phyloP scores from a whole-genome alignment of 2,113 vertebrate species.

The Tretioscincus oriximinensis region DNA sequence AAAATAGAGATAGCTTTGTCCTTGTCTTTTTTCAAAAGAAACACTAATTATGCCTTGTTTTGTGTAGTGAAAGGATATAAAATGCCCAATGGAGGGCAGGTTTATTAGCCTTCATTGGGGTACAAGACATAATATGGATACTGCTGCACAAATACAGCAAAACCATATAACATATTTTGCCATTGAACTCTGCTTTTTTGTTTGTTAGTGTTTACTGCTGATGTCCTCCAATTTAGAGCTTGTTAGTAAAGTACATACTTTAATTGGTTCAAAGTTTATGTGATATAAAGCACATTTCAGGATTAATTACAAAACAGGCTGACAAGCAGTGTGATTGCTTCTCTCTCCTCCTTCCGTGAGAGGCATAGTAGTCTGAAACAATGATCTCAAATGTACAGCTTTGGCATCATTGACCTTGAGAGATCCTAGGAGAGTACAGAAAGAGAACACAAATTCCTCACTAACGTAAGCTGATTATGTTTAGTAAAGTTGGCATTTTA shows the following conservation, averaged over 20 bases:
- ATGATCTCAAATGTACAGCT: constrained; percentile 45
- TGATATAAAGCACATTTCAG: constrained; percentile 4
- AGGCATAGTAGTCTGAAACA: neutral
- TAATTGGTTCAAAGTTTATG: constrained; percentile 23
- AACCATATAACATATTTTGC: neutral
- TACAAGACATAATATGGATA: neutral
- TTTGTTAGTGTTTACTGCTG: neutral
- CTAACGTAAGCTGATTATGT: constrained; percentile 58
- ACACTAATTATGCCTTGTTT: neutral
- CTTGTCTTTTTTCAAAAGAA: neutral
- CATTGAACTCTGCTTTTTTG: neutral
- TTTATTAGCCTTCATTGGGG: accelerated
- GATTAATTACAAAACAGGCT: constrained; percentile 29
- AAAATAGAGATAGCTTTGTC: neutral
- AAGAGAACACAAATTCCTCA: constrained; percentile 53
- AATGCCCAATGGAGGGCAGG: neutral
- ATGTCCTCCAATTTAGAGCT: neutral
- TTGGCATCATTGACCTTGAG: constrained; percentile 53
- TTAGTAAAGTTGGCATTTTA: constrained; percentile 58
- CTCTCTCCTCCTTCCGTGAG: neutral
- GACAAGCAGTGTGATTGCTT: constrained; percentile 21
- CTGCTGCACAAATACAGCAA: neutral
- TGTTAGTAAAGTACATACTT: neutral
- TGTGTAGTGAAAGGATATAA: neutral
- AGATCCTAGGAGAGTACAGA: constrained; percentile 37